Base-by-base conservation (phyloP, 2,113 vertebrate genomes). In the Nothobranchius kuhntae region DNA sequence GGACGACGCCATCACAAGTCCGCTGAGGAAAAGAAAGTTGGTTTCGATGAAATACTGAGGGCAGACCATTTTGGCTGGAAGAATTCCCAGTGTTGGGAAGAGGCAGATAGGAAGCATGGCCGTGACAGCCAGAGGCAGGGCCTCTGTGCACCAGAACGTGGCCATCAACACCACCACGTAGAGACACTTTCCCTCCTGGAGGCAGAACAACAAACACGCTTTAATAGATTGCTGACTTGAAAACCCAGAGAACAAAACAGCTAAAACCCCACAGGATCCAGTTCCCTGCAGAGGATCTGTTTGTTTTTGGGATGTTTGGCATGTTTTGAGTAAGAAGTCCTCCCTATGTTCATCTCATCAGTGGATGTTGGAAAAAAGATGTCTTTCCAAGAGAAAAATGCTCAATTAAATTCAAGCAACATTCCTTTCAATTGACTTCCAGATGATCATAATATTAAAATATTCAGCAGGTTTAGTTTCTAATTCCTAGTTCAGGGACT, bases 31-130 rank as follows among this genome's bases (percentile, higher is more conserved):
- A 58, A 99, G 95, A 79, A 98, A 98, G 78, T 98, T 99, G 80
- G 98, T 98, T 80, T 99, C 98, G 35, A 98, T 86, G 81, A 99
- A 98, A 86, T 99, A 99, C 38, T 98, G 96, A 1, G 95, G 93
- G 74, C 96, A 98, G 72, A 99, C 93, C 66, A 91, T 94, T 83
- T 84, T 94, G 79, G 98, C 96, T 0, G 95, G 93, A 63, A 98
- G 92, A 76, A 99, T 88, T 5, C 96, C 96, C 87, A 98, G 71
- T 53, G 96, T 96, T 11, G 97, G 96, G 61, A 99, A 99, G 53
- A 99, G 94, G 87, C 96, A 88, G 42, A 99, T 92, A 7, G 98
- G 98, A 53, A 99, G 93, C 87, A 99, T 91, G 9, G 96, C 96
- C 0, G 97, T 99, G 86, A 99, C 95, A 0, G 98, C 95, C 81